Conservation (phyloP, 2,888 invertebrate species). For the Rotaria sp. region DNA sequence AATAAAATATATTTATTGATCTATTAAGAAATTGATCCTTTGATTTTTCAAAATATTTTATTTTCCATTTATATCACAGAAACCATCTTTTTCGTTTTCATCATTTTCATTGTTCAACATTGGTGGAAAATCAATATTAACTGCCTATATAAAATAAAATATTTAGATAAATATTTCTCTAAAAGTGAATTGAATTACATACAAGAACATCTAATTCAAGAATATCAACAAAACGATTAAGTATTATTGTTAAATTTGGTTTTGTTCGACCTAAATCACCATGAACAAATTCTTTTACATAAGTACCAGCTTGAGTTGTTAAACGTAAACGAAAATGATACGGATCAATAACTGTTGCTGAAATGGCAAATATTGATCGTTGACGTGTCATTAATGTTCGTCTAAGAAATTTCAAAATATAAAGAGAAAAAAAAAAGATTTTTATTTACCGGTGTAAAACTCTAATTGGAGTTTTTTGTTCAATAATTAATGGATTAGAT, state of each 20-base stretch:
- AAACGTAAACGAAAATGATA: conserved; percentile 64
- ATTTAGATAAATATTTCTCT: background rate
- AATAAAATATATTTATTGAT: too few species aligned
- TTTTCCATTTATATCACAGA: background rate
- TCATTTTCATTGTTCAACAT: conserved; percentile 29
- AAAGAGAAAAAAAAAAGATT: background rate
- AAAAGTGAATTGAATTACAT: conserved; percentile 44
- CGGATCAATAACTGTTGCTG: conserved; percentile 53
- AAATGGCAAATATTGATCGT: conserved; percentile 35
- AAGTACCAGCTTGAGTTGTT: conserved; percentile 81
- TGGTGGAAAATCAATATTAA: conserved; percentile 70
- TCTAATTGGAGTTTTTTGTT: conserved; percentile 79
- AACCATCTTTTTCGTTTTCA: background rate
- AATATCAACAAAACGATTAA: conserved; percentile 70
- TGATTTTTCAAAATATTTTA: background rate
- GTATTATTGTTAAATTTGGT: conserved; percentile 68
- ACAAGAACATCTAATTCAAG: conserved; percentile 79
- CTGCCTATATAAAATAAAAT: conserved; percentile 50
- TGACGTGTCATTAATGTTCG: conserved; percentile 39
- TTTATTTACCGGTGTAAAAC: conserved; percentile 67
- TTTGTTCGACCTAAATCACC: conserved; percentile 82
- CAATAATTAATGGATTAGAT: conserved; percentile 55
- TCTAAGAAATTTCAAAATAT: background rate
- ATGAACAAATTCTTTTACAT: conserved; percentile 93
- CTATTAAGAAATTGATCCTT: too few species aligned